phyloP scores from a whole-genome alignment of 2,888 invertebrate species.

The Nemurella pictetii region DNA sequence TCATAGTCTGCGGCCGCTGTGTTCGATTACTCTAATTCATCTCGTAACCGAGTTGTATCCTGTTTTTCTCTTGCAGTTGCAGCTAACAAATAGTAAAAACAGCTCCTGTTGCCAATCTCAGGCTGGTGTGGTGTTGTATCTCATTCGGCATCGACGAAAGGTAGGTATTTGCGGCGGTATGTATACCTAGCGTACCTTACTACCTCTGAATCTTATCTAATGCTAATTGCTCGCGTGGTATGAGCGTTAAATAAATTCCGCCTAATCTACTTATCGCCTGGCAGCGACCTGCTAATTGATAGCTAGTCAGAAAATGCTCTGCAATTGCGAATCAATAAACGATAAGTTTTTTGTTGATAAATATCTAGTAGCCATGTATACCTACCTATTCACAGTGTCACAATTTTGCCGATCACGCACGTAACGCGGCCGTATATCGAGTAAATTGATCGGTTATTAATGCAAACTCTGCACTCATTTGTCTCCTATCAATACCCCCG shows the following conservation, averaged over 20 bases:
- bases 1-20: no score
- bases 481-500: no score
- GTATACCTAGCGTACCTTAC: no score
- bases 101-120: no score
- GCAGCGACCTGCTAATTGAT: not conserved
- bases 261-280: not conserved
- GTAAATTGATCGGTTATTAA: not conserved
- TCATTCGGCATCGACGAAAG: no score
- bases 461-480: not conserved
- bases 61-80: no score
- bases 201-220: not conserved
- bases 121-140: no score
- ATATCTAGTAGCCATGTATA: not conserved
- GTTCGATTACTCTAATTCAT: no score
- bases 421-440: not conserved
- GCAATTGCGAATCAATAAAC: not conserved
- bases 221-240: not conserved
- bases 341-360: not conserved
- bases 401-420: not conserved
- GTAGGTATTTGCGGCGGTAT: no score
- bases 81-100: no score
- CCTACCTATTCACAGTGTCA: not conserved
- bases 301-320: not conserved
- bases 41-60: no score
- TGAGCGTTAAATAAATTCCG: not conserved